A percentile compares a stretch with the other conserved stretches of the same genome.
Evolutionary conservation across 2,113 vertebrate species (phyloP).

Genomic region (Scartelaos histophorus): DNA sequence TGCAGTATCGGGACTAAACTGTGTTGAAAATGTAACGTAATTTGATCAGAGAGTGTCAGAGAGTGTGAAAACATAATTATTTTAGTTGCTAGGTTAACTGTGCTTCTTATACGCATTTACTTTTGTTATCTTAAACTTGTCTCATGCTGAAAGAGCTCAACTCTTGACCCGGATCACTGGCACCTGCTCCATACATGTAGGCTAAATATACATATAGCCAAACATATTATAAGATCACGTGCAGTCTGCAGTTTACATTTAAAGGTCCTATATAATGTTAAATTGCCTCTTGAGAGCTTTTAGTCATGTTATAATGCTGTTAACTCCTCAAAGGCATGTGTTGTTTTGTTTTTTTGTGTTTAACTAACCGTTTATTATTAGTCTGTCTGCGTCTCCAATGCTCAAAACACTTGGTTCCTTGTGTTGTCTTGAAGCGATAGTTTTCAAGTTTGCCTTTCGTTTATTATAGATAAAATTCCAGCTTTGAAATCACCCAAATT

Average conservation of each 20-base stretch:
- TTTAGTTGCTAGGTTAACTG: not conserved
- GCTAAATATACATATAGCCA: not conserved
- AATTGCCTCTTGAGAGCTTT: no score
- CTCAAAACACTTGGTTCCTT: no score
- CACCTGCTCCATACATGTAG: constrained; percentile 2
- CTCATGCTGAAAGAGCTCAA: not conserved
- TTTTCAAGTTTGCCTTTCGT: no score
- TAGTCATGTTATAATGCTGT: no score
- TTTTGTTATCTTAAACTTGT: not conserved
- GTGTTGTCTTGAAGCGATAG: no score
- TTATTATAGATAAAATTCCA: no score
- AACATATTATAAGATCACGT: not conserved
- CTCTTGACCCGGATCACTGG: not conserved
- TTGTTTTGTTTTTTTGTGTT: no score
- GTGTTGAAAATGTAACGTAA: not conserved
- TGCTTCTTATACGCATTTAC: not conserved
- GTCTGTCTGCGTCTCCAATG: no score
- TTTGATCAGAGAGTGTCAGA: not conserved
- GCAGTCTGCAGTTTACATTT: not conserved
- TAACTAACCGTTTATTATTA: no score
- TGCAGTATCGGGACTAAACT: not conserved
- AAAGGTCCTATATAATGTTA: no score
- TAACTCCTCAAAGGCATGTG: no score
- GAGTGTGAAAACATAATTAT: not conserved
- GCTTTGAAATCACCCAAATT: no score